Conservation (phyloP, 2,113 vertebrate species). For the Onychostoma macrolepis region DNA sequence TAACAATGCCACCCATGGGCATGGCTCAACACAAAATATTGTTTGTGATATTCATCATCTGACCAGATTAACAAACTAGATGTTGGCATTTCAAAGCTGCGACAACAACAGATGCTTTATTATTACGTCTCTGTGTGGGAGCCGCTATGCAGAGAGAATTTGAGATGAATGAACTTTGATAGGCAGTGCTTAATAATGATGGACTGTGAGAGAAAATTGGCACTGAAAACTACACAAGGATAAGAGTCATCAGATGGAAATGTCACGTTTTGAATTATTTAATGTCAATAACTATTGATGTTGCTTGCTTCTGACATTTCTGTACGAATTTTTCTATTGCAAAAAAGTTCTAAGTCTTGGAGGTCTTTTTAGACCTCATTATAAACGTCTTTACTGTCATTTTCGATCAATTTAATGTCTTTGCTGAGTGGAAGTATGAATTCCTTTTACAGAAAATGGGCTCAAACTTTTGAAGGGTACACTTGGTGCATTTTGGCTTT, state of each 20-base stretch:
- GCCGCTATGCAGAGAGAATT: constrained; percentile 44
- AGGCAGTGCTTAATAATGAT: constrained; percentile 52
- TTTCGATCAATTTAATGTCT: not conserved
- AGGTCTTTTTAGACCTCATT: not conserved
- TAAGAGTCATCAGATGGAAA: not conserved
- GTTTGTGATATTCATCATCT: constrained; percentile 27
- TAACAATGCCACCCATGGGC: constrained; percentile 37
- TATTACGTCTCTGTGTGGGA: constrained; percentile 53
- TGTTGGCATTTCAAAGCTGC: constrained; percentile 65
- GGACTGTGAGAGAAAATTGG: not conserved
- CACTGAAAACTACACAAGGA: not conserved
- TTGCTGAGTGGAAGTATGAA: not conserved
- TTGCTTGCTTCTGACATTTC: not conserved
- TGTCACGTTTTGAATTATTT: not conserved
- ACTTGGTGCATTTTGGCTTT: not conserved
- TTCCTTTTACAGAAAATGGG: not conserved
- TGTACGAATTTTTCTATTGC: not conserved
- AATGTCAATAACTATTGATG: not conserved
- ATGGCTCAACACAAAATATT: constrained; percentile 43
- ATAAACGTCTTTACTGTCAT: not conserved
- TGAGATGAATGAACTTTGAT: constrained; percentile 52
- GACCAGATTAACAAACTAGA: constrained; percentile 49
- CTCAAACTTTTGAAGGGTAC: not conserved
- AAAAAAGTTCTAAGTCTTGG: not conserved
- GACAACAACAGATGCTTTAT: constrained; percentile 65